A percentile compares a stretch with the other conserved stretches of the same genome.
These are phyloP conservation scores for Chionis minor DNA, from an alignment of 2,113 vertebrate species.

Conservation along the genomic window DNA sequence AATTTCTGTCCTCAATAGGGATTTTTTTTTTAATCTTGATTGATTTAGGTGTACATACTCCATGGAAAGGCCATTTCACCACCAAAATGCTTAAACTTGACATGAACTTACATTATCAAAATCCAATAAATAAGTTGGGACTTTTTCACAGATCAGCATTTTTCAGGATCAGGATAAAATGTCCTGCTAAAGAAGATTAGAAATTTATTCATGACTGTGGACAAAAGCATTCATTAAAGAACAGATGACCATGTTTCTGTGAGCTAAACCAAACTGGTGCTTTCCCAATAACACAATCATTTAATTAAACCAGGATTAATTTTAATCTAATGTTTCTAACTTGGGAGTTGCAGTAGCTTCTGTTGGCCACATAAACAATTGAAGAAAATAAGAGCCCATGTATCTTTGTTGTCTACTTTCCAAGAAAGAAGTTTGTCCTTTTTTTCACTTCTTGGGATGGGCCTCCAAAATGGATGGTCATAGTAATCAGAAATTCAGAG, in stretches of 20 bases:
- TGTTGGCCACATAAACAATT: background rate
- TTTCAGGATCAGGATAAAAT: background rate
- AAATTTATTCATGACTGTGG: background rate
- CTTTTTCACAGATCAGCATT: background rate
- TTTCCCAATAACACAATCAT: background rate
- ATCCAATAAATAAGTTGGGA: background rate
- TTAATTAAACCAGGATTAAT: background rate
- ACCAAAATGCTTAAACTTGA: background rate
- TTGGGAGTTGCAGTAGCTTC: background rate
- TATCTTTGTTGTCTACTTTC: background rate
- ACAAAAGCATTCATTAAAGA: background rate
- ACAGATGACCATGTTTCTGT: background rate
- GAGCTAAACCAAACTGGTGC: background rate
- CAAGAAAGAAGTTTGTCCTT: background rate
- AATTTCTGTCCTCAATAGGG: background rate
- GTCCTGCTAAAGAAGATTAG: background rate
- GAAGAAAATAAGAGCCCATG: background rate
- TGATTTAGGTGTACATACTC: background rate
- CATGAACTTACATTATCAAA: background rate
- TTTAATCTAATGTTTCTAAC: slow-evolving; percentile 9
- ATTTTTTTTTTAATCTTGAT: background rate
- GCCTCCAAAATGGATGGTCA: background rate
- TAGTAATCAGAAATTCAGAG: background rate
- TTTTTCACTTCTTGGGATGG: background rate
- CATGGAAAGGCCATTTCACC: background rate